Evolutionary conservation across 2,888 invertebrate species (phyloP).

Genomic region (Caenorhabditis virilis): DNA sequence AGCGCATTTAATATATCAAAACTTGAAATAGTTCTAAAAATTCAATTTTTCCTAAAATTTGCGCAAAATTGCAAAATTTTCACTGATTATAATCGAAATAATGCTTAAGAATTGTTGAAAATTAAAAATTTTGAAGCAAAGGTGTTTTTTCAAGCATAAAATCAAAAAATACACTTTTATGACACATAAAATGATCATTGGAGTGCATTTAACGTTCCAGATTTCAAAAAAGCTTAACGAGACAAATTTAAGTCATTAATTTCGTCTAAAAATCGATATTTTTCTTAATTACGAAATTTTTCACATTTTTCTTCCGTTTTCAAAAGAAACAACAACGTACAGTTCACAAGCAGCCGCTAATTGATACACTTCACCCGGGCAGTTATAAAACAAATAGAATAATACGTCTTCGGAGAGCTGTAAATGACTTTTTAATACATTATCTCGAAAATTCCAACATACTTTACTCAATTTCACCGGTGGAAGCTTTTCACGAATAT

Average conservation of each 20-base stretch:
- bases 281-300: no score
- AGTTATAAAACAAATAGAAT: constrained; percentile 99
- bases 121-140: constrained; percentile 1
- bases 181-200: not conserved
- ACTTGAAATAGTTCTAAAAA: no score
- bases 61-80: no score
- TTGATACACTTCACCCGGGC: constrained; percentile 96
- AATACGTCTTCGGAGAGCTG: constrained; percentile 83
- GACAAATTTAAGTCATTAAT: no score
- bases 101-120: not conserved
- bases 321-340: constrained; percentile 39
- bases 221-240: no score
- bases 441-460: not conserved
- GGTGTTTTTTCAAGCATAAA: not conserved
- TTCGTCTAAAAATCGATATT: no score
- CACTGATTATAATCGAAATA: no score
- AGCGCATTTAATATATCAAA: no score
- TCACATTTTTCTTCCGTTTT: not conserved
- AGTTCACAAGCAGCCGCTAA: constrained; percentile 83
- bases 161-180: constrained; percentile 2
- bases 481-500: constrained; percentile 81
- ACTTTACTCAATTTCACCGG: constrained; percentile 90
- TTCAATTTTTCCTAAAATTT: no score
- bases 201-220: not conserved
- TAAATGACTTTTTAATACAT: constrained; percentile 6